These are phyloP conservation scores for Bombyx mori DNA, from an alignment of 1,140 invertebrate genomes.

Conservation along the genomic window DNA sequence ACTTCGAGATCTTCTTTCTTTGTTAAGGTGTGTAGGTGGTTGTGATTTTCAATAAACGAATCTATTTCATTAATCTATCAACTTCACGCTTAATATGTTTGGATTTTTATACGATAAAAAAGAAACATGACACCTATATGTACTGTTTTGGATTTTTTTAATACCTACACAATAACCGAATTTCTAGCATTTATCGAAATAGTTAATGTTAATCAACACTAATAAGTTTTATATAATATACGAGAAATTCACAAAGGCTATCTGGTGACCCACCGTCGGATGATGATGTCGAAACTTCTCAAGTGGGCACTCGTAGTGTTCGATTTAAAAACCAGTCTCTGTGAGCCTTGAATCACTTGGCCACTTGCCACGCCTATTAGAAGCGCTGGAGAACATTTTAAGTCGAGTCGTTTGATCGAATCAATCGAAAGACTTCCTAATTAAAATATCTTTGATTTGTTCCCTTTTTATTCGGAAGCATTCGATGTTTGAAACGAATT, in stretches of 20 bases:
- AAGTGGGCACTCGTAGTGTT: slow-evolving; percentile 38
- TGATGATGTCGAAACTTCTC: slow-evolving; percentile 45
- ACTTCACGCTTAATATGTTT: no score
- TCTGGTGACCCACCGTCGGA: slow-evolving; percentile 24
- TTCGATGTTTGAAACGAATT: not conserved
- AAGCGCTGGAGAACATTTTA: slow-evolving; percentile 32
- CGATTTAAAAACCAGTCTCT: slow-evolving; percentile 52
- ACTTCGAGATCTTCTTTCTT: no score
- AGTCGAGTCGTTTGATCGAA: slow-evolving; percentile 20
- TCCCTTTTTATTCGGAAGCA: not conserved
- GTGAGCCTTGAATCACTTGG: slow-evolving; percentile 52
- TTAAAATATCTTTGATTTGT: slow-evolving; percentile 10
- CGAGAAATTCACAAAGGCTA: slow-evolving; percentile 5
- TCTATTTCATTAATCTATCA: no score
- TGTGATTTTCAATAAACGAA: no score
- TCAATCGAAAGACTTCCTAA: slow-evolving; percentile 17
- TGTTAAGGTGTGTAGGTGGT: no score
- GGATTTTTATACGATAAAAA: no score
- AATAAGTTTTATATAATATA: no score
- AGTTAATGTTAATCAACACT: no score
- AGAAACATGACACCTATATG: no score
- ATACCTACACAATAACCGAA: no score
- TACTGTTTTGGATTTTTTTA: no score
- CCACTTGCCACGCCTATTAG: slow-evolving; percentile 53
- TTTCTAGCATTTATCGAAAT: no score